Base-by-base conservation (phyloP, 2,113 vertebrate genomes). In the Gasterosteus nipponicus region DNA sequence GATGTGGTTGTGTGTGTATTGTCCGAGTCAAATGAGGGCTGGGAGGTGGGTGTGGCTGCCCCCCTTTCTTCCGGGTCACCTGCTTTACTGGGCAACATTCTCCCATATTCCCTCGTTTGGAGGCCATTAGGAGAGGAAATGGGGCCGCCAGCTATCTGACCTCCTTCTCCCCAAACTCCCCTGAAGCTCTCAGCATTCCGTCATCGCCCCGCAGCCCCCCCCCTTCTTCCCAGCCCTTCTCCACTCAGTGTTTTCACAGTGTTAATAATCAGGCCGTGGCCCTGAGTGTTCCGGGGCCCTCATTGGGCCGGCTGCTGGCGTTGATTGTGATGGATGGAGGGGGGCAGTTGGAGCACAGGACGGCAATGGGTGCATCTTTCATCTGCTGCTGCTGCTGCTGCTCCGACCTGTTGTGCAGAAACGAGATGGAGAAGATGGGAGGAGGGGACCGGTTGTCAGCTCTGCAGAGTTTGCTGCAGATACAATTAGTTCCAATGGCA, bases 311-410 rank as follows among this genome's bases (percentile, higher is more conserved):
- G 84, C 77, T 83, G 87, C 86, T 86, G 84, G 85, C 83, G 84
- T 90, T 93, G 91, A 94, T 94, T 93, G 91, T 94, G 93, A 94
- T 94, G 86, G 89, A 94, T 93, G 90, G 84, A 81, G 83, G 85
- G 69, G 75, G 77, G 33, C 69, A 69, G 78, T 19, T 69, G 81
- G 69, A 73, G 70, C 38, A 66, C 57, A 56, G 78, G 42, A 61
- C 53, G 51, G n/a, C 60, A 70, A 58, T 84, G 71, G 79, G 81
- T 56, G 2, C 18, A 67, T 68, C 84, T 86, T 90, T 88, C 81
- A 88, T 92, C 81, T 86, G 73, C 58, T 83, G 22, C 22, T 26
- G 22, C 22, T 26, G 22, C 22, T 26, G 22, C 22, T 26, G 67
- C 41, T 63, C 35, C 1, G 14, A 80, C 69, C 63, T 84, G 72